Base-by-base conservation (phyloP, 2,113 vertebrate species). In the Mus pahari region DNA sequence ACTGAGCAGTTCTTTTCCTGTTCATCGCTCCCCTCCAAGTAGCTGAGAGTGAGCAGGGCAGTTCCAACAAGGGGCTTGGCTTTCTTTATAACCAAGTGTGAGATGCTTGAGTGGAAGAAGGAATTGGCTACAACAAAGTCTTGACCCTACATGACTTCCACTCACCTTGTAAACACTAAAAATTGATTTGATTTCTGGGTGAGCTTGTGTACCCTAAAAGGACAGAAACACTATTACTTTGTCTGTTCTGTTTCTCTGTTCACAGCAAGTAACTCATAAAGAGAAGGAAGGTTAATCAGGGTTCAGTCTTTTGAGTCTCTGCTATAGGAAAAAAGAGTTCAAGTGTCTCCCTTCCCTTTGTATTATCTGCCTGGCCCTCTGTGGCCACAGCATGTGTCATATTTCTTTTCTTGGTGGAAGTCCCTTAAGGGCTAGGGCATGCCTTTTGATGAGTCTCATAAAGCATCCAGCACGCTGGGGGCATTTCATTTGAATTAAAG, bases 401-500 rank as follows among this genome's bases (percentile, higher is more conserved):
- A 53, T 95, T 42, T 96, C 39, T 39, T 94, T 84, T 89, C 84
- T 84, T 81, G 36, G 88, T n/a, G n/a, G 71, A 94, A 90, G 84
- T 93, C 86, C 88, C 90, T 70, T 58, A 26, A 94, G 93, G 81
- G 77, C 31, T 86, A n/a, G 58, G 53, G 7, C 60, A 92, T 82
- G 42, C 91, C 96, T 94, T 92, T 64, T 83, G 77, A 95, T 92
- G 86, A 79, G 84, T 83, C 75, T 96, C 95, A 94, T 96, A 96
- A 97, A 96, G 68, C 70, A 90, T 86, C 77, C 71, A 88, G 33
- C 81, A 95, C 77, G 78, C 66, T 58, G 77, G 55, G 70, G 86
- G 55, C 87, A 95, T 95, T 96, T 82, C 88, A 75, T 96, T 95
- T 97, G 66, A 97, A 97, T 93, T 92, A 96, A 95, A 97, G 89